phyloP scores from a whole-genome alignment of 2,888 invertebrate species.

The Bruchidius siliquastri region DNA sequence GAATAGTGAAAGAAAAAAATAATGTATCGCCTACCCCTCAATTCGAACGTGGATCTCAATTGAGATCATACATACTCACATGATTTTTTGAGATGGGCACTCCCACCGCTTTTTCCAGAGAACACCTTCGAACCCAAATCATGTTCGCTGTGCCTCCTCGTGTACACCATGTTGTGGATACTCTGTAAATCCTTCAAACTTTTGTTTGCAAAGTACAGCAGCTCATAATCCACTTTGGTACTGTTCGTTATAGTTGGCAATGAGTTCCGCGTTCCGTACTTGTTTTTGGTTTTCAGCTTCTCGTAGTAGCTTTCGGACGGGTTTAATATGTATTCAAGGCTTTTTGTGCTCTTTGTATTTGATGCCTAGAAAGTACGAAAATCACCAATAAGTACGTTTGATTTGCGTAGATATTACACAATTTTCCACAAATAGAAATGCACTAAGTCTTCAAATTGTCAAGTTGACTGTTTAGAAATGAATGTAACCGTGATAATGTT shows the following conservation, averaged over 20 bases:
- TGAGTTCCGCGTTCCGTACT: conserved; percentile 23
- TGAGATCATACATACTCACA: neutral
- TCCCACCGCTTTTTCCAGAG: conserved; percentile 29
- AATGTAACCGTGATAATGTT: too few species aligned
- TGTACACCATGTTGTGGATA: conserved; percentile 20
- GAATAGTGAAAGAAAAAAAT: too few species aligned
- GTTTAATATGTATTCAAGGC: conserved; percentile 54
- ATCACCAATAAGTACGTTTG: neutral
- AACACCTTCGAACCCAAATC: conserved; percentile 38
- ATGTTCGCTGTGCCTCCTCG: neutral
- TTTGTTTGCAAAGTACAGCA: conserved; percentile 54
- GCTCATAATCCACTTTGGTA: conserved; percentile 61
- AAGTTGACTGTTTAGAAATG: too few species aligned
- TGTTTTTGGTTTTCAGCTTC: conserved; percentile 38
- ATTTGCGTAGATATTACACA: too few species aligned
- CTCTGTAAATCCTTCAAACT: conserved; percentile 41
- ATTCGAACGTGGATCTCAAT: too few species aligned
- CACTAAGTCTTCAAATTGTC: too few species aligned
- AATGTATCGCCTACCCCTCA: too few species aligned
- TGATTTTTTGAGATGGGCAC: neutral
- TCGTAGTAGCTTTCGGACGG: conserved; percentile 52
- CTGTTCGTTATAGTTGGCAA: conserved; percentile 7
- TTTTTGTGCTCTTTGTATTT: conserved; percentile 44
- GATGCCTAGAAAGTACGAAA: too few species aligned
- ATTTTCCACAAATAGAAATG: too few species aligned